Conservation (phyloP, 2,888 invertebrate genomes). For the Tolmerus cingulatus region DNA sequence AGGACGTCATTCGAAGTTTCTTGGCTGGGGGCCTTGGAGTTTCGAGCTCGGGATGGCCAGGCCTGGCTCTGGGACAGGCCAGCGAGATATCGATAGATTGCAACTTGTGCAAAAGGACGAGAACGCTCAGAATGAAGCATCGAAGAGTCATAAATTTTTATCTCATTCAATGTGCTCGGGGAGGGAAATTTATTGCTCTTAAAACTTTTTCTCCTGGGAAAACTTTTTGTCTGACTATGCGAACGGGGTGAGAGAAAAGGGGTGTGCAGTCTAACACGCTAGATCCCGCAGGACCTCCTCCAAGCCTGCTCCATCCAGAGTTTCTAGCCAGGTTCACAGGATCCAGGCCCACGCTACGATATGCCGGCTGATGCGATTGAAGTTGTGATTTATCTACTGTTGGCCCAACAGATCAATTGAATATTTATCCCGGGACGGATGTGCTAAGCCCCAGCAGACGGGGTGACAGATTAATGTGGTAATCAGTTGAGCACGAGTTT, state of each 20-base stretch:
- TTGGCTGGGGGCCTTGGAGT: not conserved
- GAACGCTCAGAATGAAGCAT: constrained; percentile 5
- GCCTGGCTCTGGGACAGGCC: not conserved
- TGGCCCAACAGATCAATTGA: constrained; percentile 42
- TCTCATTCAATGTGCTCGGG: constrained; percentile 39
- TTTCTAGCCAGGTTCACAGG: not conserved
- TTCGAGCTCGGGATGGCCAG: not conserved
- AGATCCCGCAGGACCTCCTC: not conserved
- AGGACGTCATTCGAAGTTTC: constrained; percentile 16
- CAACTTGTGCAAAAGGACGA: constrained; percentile 30
- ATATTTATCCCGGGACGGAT: constrained; percentile 38
- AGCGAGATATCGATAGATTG: constrained; percentile 32
- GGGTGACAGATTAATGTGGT: constrained; percentile 39
- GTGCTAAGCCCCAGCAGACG: constrained; percentile 24
- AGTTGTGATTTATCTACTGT: constrained; percentile 43
- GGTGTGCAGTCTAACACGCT: not conserved
- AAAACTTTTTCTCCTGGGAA: constrained; percentile 25
- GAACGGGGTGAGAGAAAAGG: not conserved
- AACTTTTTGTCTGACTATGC: constrained; percentile 24
- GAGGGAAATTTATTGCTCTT: constrained; percentile 19
- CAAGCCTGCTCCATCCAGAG: not conserved
- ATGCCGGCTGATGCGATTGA: constrained; percentile 25
- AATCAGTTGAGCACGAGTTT: constrained; percentile 36
- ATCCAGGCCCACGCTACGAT: not conserved
- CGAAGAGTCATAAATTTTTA: constrained; percentile 42